Conservation (phyloP, 2,113 vertebrate species). For the Labrus mixtus region DNA sequence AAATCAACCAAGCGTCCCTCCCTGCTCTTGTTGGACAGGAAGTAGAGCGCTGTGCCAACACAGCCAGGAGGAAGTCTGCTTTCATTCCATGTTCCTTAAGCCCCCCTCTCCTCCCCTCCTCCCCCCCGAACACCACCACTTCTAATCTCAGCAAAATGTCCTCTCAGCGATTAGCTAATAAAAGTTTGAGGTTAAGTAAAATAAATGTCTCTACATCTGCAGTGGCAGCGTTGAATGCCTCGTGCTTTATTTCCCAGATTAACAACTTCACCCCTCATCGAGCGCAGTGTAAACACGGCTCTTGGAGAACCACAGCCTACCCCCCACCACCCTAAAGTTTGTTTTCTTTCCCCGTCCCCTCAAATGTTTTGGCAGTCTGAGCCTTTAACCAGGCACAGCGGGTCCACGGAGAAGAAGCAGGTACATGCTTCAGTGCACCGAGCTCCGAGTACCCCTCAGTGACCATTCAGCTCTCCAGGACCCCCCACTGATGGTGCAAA, state of each 20-base stretch:
- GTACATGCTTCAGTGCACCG: constrained; percentile 39
- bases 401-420: constrained; percentile 51
- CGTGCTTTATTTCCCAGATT: constrained; percentile 78
- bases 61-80: constrained; percentile 71
- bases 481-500: constrained; percentile 32
- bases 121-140: background rate
- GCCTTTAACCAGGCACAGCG: constrained; percentile 45
- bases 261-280: constrained; percentile 82
- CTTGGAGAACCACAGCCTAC: constrained; percentile 39
- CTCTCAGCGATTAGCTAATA: constrained; percentile 32
- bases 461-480: constrained; percentile 2
- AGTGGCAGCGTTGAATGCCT: constrained; percentile 73
- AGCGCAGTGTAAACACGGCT: constrained; percentile 78
- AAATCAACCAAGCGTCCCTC: constrained; percentile 74
- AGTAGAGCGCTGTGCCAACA: constrained; percentile 60
- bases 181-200: constrained; percentile 25
- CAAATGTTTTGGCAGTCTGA: constrained; percentile 43
- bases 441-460: constrained; percentile 31
- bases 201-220: constrained; percentile 51
- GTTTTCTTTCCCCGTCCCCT: constrained; percentile 39
- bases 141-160: constrained; percentile 47
- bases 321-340: constrained; percentile 16
- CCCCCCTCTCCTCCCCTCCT: background rate
- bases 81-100: constrained; percentile 53
- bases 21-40: constrained; percentile 81